Percentiles rank a stretch among this genome's conserved stretches.
Conservation (phyloP, 2,113 vertebrate species). For the Cryptomyrus ogoouensis region DNA sequence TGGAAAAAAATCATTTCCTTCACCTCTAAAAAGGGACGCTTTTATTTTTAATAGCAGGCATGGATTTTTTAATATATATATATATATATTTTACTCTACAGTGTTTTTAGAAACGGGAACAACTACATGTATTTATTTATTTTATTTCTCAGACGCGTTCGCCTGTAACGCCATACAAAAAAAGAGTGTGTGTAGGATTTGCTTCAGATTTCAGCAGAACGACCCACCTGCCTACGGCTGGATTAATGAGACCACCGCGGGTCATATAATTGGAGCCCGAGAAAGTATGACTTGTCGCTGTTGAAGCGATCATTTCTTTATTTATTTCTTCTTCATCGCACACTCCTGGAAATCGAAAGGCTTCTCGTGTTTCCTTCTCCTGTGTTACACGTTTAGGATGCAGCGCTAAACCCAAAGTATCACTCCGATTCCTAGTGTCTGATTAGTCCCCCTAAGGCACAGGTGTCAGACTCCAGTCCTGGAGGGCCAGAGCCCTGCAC, state of each 20-base stretch:
- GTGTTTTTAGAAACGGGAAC: background rate
- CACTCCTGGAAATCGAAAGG: background rate
- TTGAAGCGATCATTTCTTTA: background rate
- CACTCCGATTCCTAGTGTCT: background rate
- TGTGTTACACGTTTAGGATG: background rate
- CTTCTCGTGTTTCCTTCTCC: background rate
- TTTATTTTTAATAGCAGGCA: background rate
- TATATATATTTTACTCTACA: background rate
- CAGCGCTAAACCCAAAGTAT: background rate
- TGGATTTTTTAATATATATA: background rate
- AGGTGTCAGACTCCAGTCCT: no score
- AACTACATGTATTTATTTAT: background rate
- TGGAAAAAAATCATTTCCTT: background rate
- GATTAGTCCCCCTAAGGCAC: background rate
- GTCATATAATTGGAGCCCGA: background rate
- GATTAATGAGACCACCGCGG: background rate
- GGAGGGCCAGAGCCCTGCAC: no score
- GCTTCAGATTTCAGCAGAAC: background rate
- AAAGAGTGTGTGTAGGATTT: background rate
- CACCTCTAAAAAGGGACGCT: background rate
- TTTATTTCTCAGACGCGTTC: background rate
- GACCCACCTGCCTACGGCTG: background rate
- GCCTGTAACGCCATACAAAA: background rate
- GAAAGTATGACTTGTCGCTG: background rate
- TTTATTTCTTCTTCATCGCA: background rate